phyloP scores from a whole-genome alignment of 2,797 vertebrate species.

The Antennarius maculatus region DNA sequence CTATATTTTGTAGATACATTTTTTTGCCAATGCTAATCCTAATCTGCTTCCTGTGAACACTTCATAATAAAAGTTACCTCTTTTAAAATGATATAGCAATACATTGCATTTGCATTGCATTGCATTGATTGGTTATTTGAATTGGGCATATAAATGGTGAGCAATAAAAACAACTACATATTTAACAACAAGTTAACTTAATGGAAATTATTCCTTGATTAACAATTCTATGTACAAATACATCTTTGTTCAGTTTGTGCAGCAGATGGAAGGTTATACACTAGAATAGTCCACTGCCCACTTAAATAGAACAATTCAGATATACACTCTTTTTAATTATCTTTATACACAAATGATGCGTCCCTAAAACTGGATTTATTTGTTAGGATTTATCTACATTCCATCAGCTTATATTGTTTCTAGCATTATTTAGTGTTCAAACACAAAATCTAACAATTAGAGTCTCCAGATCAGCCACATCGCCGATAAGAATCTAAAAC shows the following conservation, averaged over 20 bases:
- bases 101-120: background rate
- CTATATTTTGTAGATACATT: too few species aligned
- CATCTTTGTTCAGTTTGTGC: conserved; percentile 32
- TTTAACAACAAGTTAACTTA: too few species aligned
- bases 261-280: conserved; percentile 18
- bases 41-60: background rate
- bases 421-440: conserved; percentile 39
- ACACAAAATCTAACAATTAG: conserved; percentile 61
- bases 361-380: conserved; percentile 50
- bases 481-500: conserved; percentile 71
- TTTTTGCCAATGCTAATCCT: too few species aligned
- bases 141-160: too few species aligned
- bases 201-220: background rate
- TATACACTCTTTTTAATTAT: conserved; percentile 4
- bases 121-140: too few species aligned
- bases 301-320: conserved; percentile 29
- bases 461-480: conserved; percentile 36
- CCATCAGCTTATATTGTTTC: conserved; percentile 57
- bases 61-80: background rate
- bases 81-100: background rate
- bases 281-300: background rate
- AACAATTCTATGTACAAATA: conserved; percentile 19
- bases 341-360: conserved; percentile 51
- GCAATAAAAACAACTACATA: too few species aligned
- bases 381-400: conserved; percentile 66